Evolutionary conservation across 2,888 invertebrate species (phyloP), one percentile per base, ranked within the genome.

Genomic region (Diabrotica balteata): DNA sequence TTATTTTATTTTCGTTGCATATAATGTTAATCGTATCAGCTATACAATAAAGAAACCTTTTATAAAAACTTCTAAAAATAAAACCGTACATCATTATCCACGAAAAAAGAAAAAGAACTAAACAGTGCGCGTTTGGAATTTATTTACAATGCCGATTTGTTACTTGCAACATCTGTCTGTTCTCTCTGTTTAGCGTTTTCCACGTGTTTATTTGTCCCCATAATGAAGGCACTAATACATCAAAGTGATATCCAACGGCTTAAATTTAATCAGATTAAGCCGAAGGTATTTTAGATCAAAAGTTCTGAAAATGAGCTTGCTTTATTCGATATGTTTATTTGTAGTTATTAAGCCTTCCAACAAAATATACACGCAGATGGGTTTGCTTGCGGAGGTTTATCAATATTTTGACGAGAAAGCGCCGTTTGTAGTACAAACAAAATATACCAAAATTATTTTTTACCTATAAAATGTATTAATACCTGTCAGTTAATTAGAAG

Each of bases 181-280:
- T 43, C 10, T 57, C 43, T 57, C 55, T 57, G 55, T 57, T 57
- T 44, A 57, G 44, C 55, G 54, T 45, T 43, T 57, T 32, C 8
- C 45, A 45, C 43, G 9, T 57, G 55, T 57, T 57, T 57, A 57
- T 57, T 57, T 57, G 45, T 57, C 55, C 55, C 55, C 11, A 32
- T 57, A 17, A 57, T 45, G 45, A 57, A 57, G 44, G 55, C 22
- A 57, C 55, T 17, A 32, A 57, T 57, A 57, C 55, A 57, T 57
- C 55, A 57, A 57, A 57, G 55, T 57, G 55, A 57, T 57, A 44
- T 10, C 53, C 42, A 3, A 10, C 47, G 10, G 53, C 32, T 54
- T n/a, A 7, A 17, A 43, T 43, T 54, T 54, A 22, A 42, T 54
- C 2, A 54, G 11, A 54, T 54, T 43, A 43, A 43, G 5, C n/a